These are phyloP conservation scores for Lasioglossum lativentre DNA, from an alignment of 2,888 invertebrate species.

Conservation along the genomic window DNA sequence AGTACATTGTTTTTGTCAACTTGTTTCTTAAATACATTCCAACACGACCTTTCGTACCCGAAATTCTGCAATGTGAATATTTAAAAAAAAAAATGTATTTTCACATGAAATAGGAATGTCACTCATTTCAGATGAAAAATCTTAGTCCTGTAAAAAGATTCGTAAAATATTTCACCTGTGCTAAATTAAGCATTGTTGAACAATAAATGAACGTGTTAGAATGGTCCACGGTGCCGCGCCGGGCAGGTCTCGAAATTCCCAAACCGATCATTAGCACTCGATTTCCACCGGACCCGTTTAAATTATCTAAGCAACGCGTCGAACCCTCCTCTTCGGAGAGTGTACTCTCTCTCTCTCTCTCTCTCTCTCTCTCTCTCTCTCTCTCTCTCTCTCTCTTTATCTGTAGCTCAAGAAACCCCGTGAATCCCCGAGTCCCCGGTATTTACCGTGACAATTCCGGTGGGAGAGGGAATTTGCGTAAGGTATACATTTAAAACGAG, in stretches of 20 bases:
- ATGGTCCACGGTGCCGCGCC: not conserved
- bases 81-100: not conserved
- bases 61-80: not conserved
- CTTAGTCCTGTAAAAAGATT: no score
- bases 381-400: not conserved
- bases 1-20: no score
- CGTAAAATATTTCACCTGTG: no score
- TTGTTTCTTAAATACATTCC: no score
- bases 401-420: not conserved
- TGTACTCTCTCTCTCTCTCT: not conserved
- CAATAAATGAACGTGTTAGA: not conserved
- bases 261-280: not conserved
- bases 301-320: no score
- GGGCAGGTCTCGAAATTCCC: not conserved
- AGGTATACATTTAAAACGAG: slow-evolving; percentile 24
- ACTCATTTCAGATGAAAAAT: no score
- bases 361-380: not conserved
- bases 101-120: no score
- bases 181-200: not conserved
- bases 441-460: not conserved
- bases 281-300: not conserved
- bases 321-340: not conserved
- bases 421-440: not conserved
- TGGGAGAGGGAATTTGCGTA: not conserved
- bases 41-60: not conserved